Evolutionary conservation across 2,113 vertebrate species (phyloP), one percentile per base, ranked within the genome.

Genomic region (Desmodus rotundus): DNA sequence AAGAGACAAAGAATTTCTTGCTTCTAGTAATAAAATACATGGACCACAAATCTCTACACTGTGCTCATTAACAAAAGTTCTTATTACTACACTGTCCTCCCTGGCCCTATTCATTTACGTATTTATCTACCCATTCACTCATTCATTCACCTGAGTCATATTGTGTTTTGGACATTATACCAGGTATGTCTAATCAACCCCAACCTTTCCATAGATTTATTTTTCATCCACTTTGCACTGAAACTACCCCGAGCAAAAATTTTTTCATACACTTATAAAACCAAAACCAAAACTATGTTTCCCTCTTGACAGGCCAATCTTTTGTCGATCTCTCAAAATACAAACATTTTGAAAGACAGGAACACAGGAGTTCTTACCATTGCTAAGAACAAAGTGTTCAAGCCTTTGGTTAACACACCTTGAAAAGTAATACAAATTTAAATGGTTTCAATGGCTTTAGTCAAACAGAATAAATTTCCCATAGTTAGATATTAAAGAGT

Each of bases 381-480:
- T 80, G 93, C 56, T 87, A 86, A 93, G 45, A 54, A 80, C 11
- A 91, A 91, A 91, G 1, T 33, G 5, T 80, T 78, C 7, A 70
- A 89, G 54, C 15, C 85, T 96, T 91, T 90, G n/a, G 56, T 89
- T 72, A 90, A 94, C 11, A 47, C 1, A 68, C 31, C 43, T 36
- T 83, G 36, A 77, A 96, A 77, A 74, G 17, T 72, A 95, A 47
- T 74, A 78, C 83, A 91, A 78, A 73, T 41, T 36, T 78, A 83
- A 94, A 86, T 68, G 43, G 43, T 87, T 94, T 89, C 50, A 72
- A 61, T 81, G 26, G 38, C 1, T 76, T 87, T 56, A 87, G 68
- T 73, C 41, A 81, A 94, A 85, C 17, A 93, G 91, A 93, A 92
- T 72, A 90, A 91, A 77, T 68, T 76, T 76, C 15, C 87, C 5